These are phyloP conservation scores for Tauraco hartlaubi DNA, from an alignment of 2,797 vertebrate species.

Conservation along the genomic window DNA sequence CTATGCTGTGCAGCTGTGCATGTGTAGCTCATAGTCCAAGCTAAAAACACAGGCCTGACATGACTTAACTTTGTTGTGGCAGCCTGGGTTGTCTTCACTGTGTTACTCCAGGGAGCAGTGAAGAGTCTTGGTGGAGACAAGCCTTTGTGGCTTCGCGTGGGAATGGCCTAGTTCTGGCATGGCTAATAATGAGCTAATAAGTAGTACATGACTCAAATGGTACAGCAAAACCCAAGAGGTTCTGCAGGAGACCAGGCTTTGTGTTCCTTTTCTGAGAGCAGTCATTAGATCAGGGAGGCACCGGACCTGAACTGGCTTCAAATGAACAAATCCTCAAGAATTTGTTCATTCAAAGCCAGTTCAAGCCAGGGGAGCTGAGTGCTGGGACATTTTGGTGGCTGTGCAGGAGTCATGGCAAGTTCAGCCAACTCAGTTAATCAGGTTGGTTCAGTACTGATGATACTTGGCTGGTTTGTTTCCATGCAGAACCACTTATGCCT, in stretches of 20 bases:
- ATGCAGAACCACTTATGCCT: constrained; percentile 11
- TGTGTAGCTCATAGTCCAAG: neutral
- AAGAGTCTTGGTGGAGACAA: constrained; percentile 18
- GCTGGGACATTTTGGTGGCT: constrained; percentile 27
- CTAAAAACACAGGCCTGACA: neutral
- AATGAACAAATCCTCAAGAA: neutral
- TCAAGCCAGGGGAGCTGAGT: neutral
- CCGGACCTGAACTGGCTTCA: neutral
- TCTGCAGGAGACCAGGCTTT: constrained; percentile 33
- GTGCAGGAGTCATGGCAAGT: constrained; percentile 33
- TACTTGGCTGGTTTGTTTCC: constrained; percentile 21
- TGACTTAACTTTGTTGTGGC: constrained; percentile 24
- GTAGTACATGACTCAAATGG: constrained; percentile 30
- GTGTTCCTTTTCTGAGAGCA: neutral
- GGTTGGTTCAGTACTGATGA: constrained; percentile 15
- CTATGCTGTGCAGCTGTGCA: neutral
- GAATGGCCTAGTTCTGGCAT: constrained; percentile 53
- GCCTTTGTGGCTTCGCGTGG: neutral
- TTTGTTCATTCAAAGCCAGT: too few species aligned
- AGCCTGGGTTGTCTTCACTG: constrained; percentile 19
- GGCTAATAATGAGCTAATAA: constrained; percentile 43
- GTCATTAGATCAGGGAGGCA: constrained; percentile 7
- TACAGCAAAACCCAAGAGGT: constrained; percentile 39
- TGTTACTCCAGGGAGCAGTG: constrained; percentile 27
- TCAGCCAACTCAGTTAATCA: constrained; percentile 57